Evolutionary conservation across 2,888 invertebrate genomes (phyloP).

Genomic region (Saturnia pavonia): DNA sequence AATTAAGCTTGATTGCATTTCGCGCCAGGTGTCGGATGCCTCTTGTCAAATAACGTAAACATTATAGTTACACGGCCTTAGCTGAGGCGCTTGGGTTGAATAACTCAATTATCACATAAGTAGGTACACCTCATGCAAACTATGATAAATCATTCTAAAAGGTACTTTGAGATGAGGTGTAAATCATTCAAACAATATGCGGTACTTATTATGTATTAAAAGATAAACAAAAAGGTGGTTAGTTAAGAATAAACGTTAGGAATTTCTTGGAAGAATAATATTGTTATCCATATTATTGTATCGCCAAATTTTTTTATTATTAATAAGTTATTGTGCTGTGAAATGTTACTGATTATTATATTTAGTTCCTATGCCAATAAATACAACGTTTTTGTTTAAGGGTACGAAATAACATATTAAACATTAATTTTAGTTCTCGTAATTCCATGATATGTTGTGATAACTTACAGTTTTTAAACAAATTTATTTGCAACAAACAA

Average conservation of each 20-base stretch:
- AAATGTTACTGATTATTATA: too few relatives aligned
- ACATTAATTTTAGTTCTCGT: too few relatives aligned
- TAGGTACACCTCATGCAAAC: background rate
- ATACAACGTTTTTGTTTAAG: too few relatives aligned
- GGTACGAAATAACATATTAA: too few relatives aligned
- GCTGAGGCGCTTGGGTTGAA: slow-evolving; percentile 10
- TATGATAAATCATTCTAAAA: background rate
- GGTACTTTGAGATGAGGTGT: slow-evolving; percentile 23
- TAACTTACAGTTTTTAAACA: background rate
- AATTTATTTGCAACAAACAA: too few relatives aligned
- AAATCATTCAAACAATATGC: slow-evolving; percentile 38
- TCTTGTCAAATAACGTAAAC: slow-evolving; percentile 56
- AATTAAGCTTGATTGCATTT: slow-evolving; percentile 82
- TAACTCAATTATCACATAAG: slow-evolving; percentile 4
- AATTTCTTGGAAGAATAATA: background rate
- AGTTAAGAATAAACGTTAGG: background rate
- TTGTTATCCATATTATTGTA: background rate
- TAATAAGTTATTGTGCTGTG: too few relatives aligned
- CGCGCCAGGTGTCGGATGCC: slow-evolving; percentile 79
- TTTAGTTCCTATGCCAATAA: too few relatives aligned
- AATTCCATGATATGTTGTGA: too few relatives aligned
- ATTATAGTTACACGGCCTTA: slow-evolving; percentile 7
- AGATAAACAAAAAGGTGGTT: background rate
- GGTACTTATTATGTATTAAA: slow-evolving; percentile 38
- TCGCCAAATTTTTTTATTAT: background rate